These are phyloP conservation scores for Deilephila elpenor DNA, from an alignment of 2,888 invertebrate genomes.

Conservation along the genomic window DNA sequence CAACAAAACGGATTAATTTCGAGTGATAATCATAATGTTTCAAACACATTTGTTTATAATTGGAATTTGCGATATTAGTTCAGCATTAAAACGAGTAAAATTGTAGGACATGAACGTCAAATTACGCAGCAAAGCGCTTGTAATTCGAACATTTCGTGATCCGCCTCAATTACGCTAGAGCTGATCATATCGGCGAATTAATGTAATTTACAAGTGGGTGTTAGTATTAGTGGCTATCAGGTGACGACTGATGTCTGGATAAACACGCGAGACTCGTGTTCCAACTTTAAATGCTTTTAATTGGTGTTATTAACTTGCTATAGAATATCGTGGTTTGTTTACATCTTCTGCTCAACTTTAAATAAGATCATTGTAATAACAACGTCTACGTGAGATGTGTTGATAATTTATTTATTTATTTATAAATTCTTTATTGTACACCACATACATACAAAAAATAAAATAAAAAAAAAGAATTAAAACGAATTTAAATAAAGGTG, in stretches of 20 bases:
- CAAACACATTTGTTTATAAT: constrained; percentile 13
- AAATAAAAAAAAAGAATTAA: too few species aligned
- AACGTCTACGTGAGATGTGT: background rate
- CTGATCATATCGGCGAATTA: constrained; percentile 67
- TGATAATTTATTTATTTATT: too few species aligned
- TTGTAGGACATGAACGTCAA: constrained; percentile 15
- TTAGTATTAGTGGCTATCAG: constrained; percentile 59
- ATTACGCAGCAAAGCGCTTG: constrained; percentile 44
- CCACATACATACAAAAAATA: too few species aligned
- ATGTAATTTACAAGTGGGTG: constrained; percentile 66
- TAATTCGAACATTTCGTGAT: constrained; percentile 59
- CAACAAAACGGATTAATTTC: constrained; percentile 11
- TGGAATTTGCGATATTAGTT: constrained; percentile 13
- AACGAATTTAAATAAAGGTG: too few species aligned
- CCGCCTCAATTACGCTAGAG: constrained; percentile 59
- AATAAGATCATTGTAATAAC: background rate
- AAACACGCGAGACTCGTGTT: constrained; percentile 53
- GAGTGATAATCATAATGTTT: background rate
- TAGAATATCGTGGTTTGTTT: background rate
- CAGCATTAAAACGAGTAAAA: background rate
- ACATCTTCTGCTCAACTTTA: background rate
- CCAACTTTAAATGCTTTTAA: constrained; percentile 16
- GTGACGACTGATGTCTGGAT: constrained; percentile 60
- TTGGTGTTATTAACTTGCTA: background rate
- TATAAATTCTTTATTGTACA: too few species aligned